These are phyloP conservation scores for Acomys russatus DNA, from an alignment of 2,797 vertebrate species.

Conservation along the genomic window DNA sequence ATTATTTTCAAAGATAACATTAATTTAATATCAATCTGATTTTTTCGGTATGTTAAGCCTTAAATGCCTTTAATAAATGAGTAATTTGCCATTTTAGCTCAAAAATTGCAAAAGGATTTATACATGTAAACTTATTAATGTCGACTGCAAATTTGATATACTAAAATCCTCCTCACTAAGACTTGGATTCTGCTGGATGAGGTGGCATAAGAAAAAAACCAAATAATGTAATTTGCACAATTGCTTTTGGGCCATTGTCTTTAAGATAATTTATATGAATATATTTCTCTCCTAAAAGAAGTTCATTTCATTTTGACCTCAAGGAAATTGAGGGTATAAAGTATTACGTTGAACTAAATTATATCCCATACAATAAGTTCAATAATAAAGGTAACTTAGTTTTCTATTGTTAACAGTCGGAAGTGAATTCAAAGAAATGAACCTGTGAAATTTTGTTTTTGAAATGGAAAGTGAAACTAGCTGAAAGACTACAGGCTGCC, in stretches of 20 bases:
- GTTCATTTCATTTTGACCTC: conserved; percentile 41
- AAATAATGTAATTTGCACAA: not conserved
- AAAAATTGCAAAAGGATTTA: conserved; percentile 61
- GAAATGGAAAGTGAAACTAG: conserved; percentile 79
- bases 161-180: conserved; percentile 5
- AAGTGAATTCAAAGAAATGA: conserved; percentile 59
- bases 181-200: conserved; percentile 10
- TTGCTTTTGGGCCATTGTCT: conserved; percentile 41
- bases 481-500: conserved; percentile 55
- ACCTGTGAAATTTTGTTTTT: conserved; percentile 67
- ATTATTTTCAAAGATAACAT: conserved; percentile 59
- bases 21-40: not conserved
- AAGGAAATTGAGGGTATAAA: conserved; percentile 56
- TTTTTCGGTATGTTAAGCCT: conserved; percentile 56
- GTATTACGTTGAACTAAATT: conserved; percentile 51
- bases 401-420: conserved; percentile 56
- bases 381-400: conserved; percentile 18
- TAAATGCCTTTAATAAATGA: conserved; percentile 43
- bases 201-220: not conserved
- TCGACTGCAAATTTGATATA: conserved; percentile 17
- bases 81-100: conserved; percentile 42
- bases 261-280: conserved; percentile 44
- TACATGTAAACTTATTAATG: not conserved
- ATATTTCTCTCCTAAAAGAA: conserved; percentile 49
- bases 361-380: conserved; percentile 28